Percentiles rank a stretch among this genome's conserved stretches.
Evolutionary conservation across 2,888 invertebrate species (phyloP).

Genomic region (Gisinianus flammeolus): DNA sequence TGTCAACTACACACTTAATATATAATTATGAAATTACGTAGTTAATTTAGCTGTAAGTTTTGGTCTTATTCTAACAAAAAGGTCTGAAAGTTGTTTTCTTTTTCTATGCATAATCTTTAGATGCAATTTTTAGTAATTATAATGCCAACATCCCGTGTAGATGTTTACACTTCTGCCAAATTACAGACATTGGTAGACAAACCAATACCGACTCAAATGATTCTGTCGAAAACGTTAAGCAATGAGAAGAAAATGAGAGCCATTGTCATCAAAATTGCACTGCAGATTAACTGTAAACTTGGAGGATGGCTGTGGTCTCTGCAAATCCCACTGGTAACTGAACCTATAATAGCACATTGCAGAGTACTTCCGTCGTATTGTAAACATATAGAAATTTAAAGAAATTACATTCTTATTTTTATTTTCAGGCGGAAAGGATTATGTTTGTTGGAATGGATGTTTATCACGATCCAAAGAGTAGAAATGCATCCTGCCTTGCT

Average conservation of each 20-base stretch:
- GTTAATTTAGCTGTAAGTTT: no score
- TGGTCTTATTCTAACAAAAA: no score
- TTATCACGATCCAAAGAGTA: conserved; percentile 76
- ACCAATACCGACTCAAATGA: conserved; percentile 83
- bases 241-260: conserved; percentile 75
- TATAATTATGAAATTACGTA: no score
- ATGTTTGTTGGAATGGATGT: conserved; percentile 92
- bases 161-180: conserved; percentile 87
- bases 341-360: conserved; percentile 41
- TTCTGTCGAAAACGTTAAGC: conserved; percentile 67
- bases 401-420: no score
- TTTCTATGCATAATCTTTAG: no score
- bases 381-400: no score
- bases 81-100: conserved; percentile 39
- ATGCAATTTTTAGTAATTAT: conserved; percentile 80
- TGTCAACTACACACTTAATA: conserved; percentile 12
- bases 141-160: conserved; percentile 79
- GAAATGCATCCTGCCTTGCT: conserved; percentile 72
- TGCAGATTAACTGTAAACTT: conserved; percentile 94
- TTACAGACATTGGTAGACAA: conserved; percentile 80
- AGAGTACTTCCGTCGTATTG: not conserved
- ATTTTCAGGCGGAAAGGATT: conserved; percentile 63
- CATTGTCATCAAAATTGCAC: conserved; percentile 83
- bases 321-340: conserved; percentile 76
- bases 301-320: conserved; percentile 91